phyloP scores from a whole-genome alignment of 2,113 vertebrate genomes.

The Orientallactaga bullata region DNA sequence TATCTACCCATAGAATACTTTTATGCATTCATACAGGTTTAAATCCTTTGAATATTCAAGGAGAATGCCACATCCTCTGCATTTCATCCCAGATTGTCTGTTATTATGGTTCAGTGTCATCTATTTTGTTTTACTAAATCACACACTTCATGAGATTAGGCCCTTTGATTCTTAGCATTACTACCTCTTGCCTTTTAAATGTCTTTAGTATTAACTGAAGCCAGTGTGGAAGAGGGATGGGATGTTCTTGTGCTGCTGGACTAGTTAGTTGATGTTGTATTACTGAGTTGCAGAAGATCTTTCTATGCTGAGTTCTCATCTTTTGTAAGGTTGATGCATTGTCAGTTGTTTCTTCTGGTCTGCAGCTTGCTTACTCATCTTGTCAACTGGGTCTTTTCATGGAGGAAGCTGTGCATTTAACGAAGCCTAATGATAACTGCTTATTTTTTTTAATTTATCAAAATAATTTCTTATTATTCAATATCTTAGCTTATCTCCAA shows the following conservation, averaged over 20 bases:
- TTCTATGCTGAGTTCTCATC: not conserved
- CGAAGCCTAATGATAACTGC: not conserved
- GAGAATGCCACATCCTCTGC: not conserved
- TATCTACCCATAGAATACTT: not conserved
- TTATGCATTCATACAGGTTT: not conserved
- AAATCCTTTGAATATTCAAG: not conserved
- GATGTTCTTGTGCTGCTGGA: no score
- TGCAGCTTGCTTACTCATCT: slow-evolving; percentile 13
- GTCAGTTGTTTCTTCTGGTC: not conserved
- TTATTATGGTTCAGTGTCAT: no score
- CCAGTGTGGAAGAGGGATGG: not conserved
- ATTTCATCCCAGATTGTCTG: not conserved
- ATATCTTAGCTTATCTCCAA: not conserved
- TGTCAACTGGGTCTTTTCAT: not conserved
- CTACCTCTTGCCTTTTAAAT: not conserved
- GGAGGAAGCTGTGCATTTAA: not conserved
- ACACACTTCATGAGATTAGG: not conserved
- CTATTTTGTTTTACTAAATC: not conserved
- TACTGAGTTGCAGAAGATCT: not conserved
- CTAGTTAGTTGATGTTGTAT: slow-evolving; percentile 1
- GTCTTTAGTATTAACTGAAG: not conserved
- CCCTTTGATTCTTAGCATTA: not conserved
- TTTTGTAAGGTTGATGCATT: not conserved
- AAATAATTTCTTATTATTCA: not conserved
- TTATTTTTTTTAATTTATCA: no score